Evolutionary conservation across 2,888 invertebrate species (phyloP).

Genomic region (Ceratothoa steindachneri): DNA sequence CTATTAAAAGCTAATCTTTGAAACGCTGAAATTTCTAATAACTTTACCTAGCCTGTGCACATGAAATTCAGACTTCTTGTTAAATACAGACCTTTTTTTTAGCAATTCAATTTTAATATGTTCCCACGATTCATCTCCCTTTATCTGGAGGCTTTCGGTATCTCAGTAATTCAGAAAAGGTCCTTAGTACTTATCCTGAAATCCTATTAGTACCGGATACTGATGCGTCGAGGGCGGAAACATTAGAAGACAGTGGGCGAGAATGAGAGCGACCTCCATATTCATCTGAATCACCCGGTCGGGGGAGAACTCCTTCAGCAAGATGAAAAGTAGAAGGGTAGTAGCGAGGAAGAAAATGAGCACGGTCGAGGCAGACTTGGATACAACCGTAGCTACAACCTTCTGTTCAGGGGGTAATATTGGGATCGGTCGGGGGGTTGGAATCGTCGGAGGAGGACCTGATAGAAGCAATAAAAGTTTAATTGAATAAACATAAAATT

Average conservation of each 20-base stretch:
- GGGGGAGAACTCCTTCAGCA: slow-evolving; percentile 49
- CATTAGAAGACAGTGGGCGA: slow-evolving; percentile 50
- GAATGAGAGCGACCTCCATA: slow-evolving; percentile 50
- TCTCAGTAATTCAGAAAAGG: too few relatives aligned
- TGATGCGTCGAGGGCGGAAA: slow-evolving; percentile 49
- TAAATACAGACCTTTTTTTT: too few relatives aligned
- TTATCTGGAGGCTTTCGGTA: too few relatives aligned
- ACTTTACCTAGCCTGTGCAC: too few relatives aligned
- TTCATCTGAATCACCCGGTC: slow-evolving; percentile 51
- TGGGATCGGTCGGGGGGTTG: slow-evolving; percentile 50
- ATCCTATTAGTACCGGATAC: slow-evolving; percentile 32
- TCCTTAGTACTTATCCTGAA: too few relatives aligned
- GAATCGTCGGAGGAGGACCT: slow-evolving; percentile 48
- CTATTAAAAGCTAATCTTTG: not conserved
- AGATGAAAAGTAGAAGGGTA: slow-evolving; percentile 48
- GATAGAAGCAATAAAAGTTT: slow-evolving; percentile 3
- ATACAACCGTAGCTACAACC: slow-evolving; percentile 49
- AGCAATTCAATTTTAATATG: too few relatives aligned
- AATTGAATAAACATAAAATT: too few relatives aligned
- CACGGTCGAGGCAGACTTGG: slow-evolving; percentile 50
- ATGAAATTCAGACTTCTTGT: too few relatives aligned
- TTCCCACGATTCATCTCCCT: too few relatives aligned
- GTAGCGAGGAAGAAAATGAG: slow-evolving; percentile 49
- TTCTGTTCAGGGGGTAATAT: slow-evolving; percentile 49
- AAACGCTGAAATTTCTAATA: too few relatives aligned